Conservation (phyloP, 2,888 invertebrate species). For the Buathra laborator region DNA sequence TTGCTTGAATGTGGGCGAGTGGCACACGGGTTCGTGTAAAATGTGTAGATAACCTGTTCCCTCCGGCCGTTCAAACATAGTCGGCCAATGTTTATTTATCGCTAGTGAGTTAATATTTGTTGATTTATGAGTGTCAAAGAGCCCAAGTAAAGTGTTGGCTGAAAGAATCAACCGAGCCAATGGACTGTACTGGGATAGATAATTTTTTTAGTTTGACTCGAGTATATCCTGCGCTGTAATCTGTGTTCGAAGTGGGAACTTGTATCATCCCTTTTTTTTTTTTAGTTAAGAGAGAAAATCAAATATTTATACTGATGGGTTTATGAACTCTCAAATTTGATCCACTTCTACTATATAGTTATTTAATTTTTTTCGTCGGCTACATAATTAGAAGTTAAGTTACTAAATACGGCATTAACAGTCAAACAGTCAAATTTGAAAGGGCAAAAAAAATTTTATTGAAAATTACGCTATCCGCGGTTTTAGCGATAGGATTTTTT, state of each 20-base stretch:
- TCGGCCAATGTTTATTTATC: constrained; percentile 72
- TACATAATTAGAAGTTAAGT: neutral
- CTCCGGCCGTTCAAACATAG: constrained; percentile 72
- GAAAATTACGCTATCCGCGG: neutral
- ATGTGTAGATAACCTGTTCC: constrained; percentile 50
- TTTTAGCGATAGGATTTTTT: neutral
- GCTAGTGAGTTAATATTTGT: constrained; percentile 79
- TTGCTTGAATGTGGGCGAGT: constrained; percentile 1
- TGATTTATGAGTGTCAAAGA: constrained; percentile 79
- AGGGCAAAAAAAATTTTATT: too few relatives aligned
- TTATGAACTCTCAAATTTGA: constrained; percentile 24
- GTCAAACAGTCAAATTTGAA: neutral
- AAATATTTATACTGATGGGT: constrained; percentile 58
- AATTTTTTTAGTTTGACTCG: constrained; percentile 57
- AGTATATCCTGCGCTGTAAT: constrained; percentile 34
- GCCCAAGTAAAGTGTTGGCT: constrained; percentile 77
- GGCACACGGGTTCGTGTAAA: constrained; percentile 1
- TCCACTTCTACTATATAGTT: constrained; percentile 16
- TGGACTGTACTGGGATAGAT: constrained; percentile 50
- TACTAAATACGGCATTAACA: neutral
- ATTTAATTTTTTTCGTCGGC: neutral
- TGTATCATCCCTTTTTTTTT: constrained; percentile 23
- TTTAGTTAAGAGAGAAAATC: constrained; percentile 17
- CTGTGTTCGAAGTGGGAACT: constrained; percentile 17
- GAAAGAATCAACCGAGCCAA: constrained; percentile 69